phyloP scores from a whole-genome alignment of 2,888 invertebrate species.

The Sussaba pulchella region DNA sequence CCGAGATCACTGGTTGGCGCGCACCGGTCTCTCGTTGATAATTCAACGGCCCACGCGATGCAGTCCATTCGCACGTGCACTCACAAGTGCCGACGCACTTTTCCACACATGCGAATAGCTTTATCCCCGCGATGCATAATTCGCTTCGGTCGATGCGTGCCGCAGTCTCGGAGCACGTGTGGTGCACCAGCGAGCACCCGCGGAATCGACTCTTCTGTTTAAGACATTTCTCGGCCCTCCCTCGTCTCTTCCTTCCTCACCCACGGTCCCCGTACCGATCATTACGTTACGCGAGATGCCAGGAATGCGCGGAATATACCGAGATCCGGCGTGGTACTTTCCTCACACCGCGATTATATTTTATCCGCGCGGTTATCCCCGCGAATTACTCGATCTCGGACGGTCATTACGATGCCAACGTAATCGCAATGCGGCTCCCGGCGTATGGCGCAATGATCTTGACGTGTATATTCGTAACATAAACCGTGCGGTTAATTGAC shows the following conservation, averaged over 20 bases:
- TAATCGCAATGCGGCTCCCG: not conserved
- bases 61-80: conserved; percentile 23
- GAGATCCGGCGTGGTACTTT: not conserved
- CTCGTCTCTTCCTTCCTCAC: too few species aligned
- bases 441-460: not conserved
- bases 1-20: conserved; percentile 20
- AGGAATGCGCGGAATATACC: not conserved
- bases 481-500: not conserved
- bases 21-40: conserved; percentile 18
- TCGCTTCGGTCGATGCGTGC: conserved; percentile 8
- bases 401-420: conserved; percentile 22
- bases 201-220: too few species aligned
- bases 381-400: conserved; percentile 14
- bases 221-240: too few species aligned
- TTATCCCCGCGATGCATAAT: conserved; percentile 19
- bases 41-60: conserved; percentile 39
- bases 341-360: conserved; percentile 19
- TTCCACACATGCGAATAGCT: conserved; percentile 31
- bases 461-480: not conserved
- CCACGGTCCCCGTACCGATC: not conserved
- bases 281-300: conserved; percentile 20
- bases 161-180: conserved; percentile 10
- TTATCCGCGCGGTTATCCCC: conserved; percentile 17
- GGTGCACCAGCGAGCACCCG: too few species aligned
- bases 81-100: conserved; percentile 27